Evolutionary conservation across 2,797 vertebrate genomes (phyloP).

Genomic region (Malurus splendens): DNA sequence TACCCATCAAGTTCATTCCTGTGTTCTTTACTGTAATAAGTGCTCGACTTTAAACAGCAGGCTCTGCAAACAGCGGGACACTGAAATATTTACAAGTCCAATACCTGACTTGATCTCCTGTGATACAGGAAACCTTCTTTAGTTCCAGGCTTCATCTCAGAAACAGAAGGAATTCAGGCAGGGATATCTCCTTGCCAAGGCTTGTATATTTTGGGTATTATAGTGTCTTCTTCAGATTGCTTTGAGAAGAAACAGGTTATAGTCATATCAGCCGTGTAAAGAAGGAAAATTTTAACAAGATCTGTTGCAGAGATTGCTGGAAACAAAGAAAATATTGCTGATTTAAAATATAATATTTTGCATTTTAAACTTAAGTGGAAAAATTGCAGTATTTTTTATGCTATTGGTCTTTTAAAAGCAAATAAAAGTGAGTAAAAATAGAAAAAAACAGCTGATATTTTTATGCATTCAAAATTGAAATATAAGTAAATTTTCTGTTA

Average conservation of each 20-base stretch:
- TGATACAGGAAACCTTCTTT: background rate
- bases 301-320: background rate
- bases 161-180: background rate
- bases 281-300: background rate
- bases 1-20: background rate
- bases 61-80: background rate
- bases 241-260: background rate
- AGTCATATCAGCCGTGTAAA: fast-evolving
- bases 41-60: background rate
- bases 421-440: background rate
- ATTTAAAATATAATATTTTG: background rate
- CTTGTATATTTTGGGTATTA: background rate
- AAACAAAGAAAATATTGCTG: background rate
- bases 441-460: background rate
- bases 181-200: background rate
- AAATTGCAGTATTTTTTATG: background rate
- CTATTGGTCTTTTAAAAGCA: background rate
- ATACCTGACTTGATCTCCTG: fast-evolving
- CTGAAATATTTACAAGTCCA: background rate
- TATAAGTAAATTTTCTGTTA: fast-evolving
- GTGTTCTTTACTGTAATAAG: background rate
- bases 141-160: background rate
- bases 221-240: background rate
- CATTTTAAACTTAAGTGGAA: background rate
- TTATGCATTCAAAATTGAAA: background rate